Evolutionary conservation across 1,140 invertebrate genomes (phyloP), one percentile per base, ranked within the genome.

Genomic region (Trichonephila inaurata): DNA sequence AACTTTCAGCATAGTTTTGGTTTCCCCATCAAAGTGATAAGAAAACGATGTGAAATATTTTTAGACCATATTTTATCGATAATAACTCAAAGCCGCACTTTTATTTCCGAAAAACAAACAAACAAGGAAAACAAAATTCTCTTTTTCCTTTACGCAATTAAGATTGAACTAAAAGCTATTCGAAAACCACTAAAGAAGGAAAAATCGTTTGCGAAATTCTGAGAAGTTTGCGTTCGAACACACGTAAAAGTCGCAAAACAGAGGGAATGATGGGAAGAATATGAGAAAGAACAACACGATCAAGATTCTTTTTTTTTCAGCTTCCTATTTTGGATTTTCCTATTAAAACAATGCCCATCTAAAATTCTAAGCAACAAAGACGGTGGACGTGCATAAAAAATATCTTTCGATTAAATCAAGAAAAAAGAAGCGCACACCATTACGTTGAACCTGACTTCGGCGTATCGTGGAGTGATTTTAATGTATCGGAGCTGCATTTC

Each of bases 321-420:
- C 51, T 51, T 40, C 28, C 51, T 28, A 87, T 87, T 87, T 87
- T 60, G 60, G 81, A 91, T 85, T 91, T 81, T 91, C 90, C 81
- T 85, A 91, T 85, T 91, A 91, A 91, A 91, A 91, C 90, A 91
- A 91, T 85, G 61, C 77, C 81, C 40, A 69, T 91, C 81, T 64
- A 64, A 85, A 85, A 91, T 69, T 91, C 40, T 82, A 66, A 85
- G 77, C 62, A 91, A 91, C 60, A 83, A 69, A 81, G 88, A 58
- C 83, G 24, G 21, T n/a, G 83, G 58, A 77, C 77, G 83, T 40
- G 44, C 28, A 85, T 33, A 83, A 83, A 91, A 91, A 91, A 64
- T 51, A 64, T 85, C 66, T 91, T 91, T 91, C 90, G 90, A 91
- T 85, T 85, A 91, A 91, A 91, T 91, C 90, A 66, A 81, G 61